These are phyloP conservation scores for Burhinus oedicnemus DNA, from an alignment of 2,113 vertebrate genomes.

Conservation along the genomic window DNA sequence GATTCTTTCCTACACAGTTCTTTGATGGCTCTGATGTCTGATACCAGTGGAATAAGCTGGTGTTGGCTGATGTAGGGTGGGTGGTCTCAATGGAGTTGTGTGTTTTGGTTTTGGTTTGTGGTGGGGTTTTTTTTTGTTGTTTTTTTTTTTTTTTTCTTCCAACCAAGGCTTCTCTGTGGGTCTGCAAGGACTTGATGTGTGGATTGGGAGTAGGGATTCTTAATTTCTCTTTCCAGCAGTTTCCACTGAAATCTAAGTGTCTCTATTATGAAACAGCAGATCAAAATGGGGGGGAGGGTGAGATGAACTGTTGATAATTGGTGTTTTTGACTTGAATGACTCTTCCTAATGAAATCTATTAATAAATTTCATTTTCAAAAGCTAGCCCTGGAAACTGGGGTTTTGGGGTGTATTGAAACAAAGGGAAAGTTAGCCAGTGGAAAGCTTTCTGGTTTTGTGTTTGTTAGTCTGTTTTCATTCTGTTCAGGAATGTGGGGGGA, in stretches of 20 bases:
- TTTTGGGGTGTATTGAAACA: neutral
- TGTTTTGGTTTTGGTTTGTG: too few species aligned
- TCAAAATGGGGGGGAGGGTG: neutral
- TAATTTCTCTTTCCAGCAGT: neutral
- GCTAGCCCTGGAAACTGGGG: neutral
- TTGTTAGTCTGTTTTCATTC: neutral
- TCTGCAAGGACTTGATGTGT: neutral
- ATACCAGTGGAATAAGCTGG: neutral
- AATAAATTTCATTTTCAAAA: neutral
- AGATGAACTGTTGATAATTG: neutral
- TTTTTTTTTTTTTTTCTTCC: neutral
- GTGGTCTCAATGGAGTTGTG: neutral
- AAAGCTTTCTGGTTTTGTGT: neutral
- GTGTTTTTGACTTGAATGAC: neutral
- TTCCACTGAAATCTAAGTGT: neutral
- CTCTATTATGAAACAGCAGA: neutral
- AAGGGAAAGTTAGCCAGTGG: neutral
- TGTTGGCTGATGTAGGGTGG: neutral
- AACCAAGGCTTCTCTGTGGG: neutral
- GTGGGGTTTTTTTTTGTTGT: neutral
- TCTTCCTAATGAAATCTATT: neutral
- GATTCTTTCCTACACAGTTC: neutral
- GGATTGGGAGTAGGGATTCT: neutral
- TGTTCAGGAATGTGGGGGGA: neutral
- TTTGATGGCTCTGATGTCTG: conserved; percentile 1